Conservation (phyloP, 53 echinoderm and acorn worm genomes). For the Stichopus horrens region DNA sequence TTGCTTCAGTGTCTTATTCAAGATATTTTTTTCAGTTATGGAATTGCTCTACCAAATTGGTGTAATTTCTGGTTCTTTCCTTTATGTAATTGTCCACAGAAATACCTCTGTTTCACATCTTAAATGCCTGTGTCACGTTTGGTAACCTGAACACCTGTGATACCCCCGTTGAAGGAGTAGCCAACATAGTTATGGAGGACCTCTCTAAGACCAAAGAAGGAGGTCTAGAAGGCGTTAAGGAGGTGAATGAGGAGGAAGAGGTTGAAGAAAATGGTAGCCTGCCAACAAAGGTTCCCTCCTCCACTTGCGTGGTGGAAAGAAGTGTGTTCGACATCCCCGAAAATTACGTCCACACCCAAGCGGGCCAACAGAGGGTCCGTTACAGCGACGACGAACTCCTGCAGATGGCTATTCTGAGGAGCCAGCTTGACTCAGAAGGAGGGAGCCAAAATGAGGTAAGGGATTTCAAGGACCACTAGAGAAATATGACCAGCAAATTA, state of each 20-base stretch:
- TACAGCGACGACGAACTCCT: slow-evolving; percentile 91
- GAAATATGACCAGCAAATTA: no score
- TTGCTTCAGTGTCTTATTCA: no score
- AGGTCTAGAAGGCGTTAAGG: slow-evolving; percentile 39
- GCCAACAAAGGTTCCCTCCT: slow-evolving; percentile 11
- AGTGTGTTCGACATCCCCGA: slow-evolving; percentile 83
- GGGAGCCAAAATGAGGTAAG: not conserved
- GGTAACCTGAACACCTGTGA: slow-evolving; percentile 83
- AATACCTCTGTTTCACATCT: slow-evolving; percentile 95
- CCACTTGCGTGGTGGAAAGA: slow-evolving; percentile 81
- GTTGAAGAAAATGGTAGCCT: slow-evolving; percentile 49
- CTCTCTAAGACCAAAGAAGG: slow-evolving; percentile 54
- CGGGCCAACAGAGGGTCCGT: slow-evolving; percentile 67
- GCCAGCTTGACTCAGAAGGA: slow-evolving; percentile 68
- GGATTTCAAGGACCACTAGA: no score
- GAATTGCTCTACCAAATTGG: no score
- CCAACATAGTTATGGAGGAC: slow-evolving; percentile 73
- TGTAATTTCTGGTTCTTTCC: not conserved
- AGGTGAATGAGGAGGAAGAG: slow-evolving; percentile 45
- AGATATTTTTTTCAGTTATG: no score
- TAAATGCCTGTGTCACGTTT: slow-evolving; percentile 95
- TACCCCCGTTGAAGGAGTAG: slow-evolving; percentile 73
- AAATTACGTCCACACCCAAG: slow-evolving; percentile 44
- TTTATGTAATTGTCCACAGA: slow-evolving; percentile 56
- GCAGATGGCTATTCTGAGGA: slow-evolving; percentile 92